These are phyloP conservation scores for Coleophora flavipennella DNA, from an alignment of 2,888 invertebrate species.

Conservation along the genomic window DNA sequence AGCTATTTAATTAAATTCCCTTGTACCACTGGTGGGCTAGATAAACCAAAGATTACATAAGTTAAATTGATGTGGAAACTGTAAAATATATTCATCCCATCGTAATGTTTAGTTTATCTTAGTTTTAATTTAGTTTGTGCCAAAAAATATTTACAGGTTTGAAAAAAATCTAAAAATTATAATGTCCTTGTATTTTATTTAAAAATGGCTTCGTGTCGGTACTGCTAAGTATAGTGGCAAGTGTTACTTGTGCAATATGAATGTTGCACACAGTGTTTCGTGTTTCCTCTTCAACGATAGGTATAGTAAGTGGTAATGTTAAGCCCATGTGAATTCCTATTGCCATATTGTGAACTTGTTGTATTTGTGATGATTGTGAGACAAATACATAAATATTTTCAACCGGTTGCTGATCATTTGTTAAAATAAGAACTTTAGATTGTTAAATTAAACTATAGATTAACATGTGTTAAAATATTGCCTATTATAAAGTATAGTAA, in stretches of 20 bases:
- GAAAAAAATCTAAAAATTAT: no score
- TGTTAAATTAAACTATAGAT: slow-evolving; percentile 72
- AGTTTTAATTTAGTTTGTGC: slow-evolving; percentile 45
- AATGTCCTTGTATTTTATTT: no score
- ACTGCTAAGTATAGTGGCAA: slow-evolving; percentile 22
- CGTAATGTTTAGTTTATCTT: slow-evolving; percentile 20
- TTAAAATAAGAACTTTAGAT: slow-evolving; percentile 63
- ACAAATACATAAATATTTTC: slow-evolving; percentile 7
- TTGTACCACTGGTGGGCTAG: slow-evolving; percentile 59
- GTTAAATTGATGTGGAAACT: slow-evolving; percentile 44
- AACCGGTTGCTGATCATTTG: slow-evolving; percentile 40
- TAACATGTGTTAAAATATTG: slow-evolving; percentile 73
- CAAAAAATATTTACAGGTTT: slow-evolving; percentile 51
- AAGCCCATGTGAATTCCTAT: slow-evolving; percentile 66
- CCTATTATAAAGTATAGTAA: slow-evolving; percentile 71
- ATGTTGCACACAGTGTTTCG: slow-evolving; percentile 49
- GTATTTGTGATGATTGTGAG: slow-evolving; percentile 22
- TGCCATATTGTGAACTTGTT: slow-evolving; percentile 61
- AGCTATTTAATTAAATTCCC: no score
- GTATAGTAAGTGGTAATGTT: slow-evolving; percentile 33
- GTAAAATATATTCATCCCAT: slow-evolving; percentile 59
- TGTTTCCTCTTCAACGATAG: slow-evolving; percentile 28
- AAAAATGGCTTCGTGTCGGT: no score
- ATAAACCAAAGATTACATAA: slow-evolving; percentile 67
- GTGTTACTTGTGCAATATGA: slow-evolving; percentile 48